Evolutionary conservation across 1,140 invertebrate genomes (phyloP).

Genomic region (Rhopalosiphum padi): DNA sequence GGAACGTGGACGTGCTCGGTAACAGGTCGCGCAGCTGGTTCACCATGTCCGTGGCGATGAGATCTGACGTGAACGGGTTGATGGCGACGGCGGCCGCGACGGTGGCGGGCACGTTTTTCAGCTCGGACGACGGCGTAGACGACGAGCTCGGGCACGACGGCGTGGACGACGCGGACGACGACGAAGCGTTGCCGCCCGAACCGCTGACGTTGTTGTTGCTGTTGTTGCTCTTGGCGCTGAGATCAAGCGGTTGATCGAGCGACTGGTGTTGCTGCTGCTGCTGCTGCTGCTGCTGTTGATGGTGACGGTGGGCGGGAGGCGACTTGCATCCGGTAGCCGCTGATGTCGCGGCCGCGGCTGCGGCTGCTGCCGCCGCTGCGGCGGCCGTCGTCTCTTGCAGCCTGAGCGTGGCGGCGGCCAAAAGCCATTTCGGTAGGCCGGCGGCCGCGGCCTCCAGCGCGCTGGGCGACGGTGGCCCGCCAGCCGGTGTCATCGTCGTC

Average conservation of each 20-base stretch:
- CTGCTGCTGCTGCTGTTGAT: conserved; percentile 61
- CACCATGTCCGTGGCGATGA: conserved; percentile 43
- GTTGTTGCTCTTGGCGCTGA: conserved; percentile 71
- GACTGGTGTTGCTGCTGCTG: neutral
- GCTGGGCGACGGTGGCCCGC: conserved; percentile 27
- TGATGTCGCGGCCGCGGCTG: conserved; percentile 69
- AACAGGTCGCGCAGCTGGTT: neutral
- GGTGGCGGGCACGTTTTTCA: conserved; percentile 21
- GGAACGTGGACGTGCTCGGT: conserved; percentile 38
- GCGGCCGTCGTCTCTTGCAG: conserved; percentile 64
- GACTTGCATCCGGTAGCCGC: conserved; percentile 63
- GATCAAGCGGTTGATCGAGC: conserved; percentile 77
- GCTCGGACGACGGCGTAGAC: conserved; percentile 53
- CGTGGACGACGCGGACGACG: conserved; percentile 56
- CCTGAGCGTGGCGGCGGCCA: conserved; percentile 63
- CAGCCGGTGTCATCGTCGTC: neutral
- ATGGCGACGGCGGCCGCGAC: conserved; percentile 55
- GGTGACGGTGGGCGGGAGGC: conserved; percentile 64
- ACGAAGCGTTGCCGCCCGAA: conserved; percentile 62
- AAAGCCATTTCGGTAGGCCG: conserved; percentile 64
- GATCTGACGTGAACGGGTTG: conserved; percentile 62
- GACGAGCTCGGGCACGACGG: conserved; percentile 52
- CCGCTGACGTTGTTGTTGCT: conserved; percentile 30
- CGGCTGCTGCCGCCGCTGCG: conserved; percentile 65
- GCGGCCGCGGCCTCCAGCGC: conserved; percentile 59